These are phyloP conservation scores for Diarsia brunnea DNA, from an alignment of 2,888 invertebrate species.

Conservation along the genomic window DNA sequence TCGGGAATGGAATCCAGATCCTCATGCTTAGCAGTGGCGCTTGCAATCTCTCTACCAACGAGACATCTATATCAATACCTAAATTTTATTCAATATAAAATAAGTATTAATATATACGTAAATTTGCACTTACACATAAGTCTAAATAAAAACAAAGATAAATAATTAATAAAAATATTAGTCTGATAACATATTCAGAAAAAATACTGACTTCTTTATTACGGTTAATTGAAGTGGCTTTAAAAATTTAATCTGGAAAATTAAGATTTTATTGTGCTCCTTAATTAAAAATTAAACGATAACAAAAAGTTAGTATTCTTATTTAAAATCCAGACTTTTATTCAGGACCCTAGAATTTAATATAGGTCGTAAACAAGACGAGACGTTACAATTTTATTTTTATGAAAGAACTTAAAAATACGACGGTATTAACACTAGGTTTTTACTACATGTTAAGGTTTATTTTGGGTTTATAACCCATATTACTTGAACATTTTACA, in stretches of 20 bases:
- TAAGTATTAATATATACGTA: too few species aligned
- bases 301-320: not conserved
- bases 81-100: not conserved
- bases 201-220: not conserved
- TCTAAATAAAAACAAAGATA: not conserved
- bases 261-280: not conserved
- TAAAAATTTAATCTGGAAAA: not conserved
- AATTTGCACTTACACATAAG: not conserved
- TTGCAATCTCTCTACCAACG: too few species aligned
- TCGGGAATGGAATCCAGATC: too few species aligned
- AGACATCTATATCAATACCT: too few species aligned
- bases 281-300: slow-evolving; percentile 1
- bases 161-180: too few species aligned
- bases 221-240: not conserved
- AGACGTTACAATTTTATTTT: slow-evolving; percentile 17
- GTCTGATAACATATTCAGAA: not conserved
- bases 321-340: slow-evolving; percentile 14
- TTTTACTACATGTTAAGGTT: slow-evolving; percentile 27
- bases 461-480: slow-evolving; percentile 6
- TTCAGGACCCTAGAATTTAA: slow-evolving; percentile 15
- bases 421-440: slow-evolving; percentile 27
- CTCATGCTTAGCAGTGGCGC: too few species aligned
- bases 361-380: slow-evolving; percentile 18
- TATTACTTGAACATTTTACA: slow-evolving; percentile 23
- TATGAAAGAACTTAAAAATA: slow-evolving; percentile 34